Percentiles rank a stretch among this genome's conserved stretches.
These are phyloP conservation scores for Pipra filicauda DNA, from an alignment of 2,113 vertebrate species.

Conservation along the genomic window DNA sequence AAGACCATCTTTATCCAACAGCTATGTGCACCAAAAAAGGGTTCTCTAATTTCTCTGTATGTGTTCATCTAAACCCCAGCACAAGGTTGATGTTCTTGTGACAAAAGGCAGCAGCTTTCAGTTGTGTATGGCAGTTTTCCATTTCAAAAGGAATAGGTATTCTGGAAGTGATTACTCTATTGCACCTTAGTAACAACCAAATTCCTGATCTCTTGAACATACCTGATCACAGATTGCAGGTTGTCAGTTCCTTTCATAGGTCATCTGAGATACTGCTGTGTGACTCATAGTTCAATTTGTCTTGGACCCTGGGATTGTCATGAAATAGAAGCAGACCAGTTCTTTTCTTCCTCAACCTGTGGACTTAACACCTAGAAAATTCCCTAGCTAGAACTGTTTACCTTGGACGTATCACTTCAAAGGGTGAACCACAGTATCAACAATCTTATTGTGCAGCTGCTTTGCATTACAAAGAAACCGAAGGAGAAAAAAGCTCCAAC, in stretches of 20 bases:
- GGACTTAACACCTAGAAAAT: constrained; percentile 17
- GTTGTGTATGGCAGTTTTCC: background rate
- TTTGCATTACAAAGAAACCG: constrained; percentile 12
- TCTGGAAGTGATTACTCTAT: background rate
- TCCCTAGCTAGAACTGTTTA: background rate
- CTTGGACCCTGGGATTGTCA: background rate
- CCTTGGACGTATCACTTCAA: constrained; percentile 1
- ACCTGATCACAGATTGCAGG: background rate
- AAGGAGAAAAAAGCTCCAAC: background rate
- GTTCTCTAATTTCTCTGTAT: background rate
- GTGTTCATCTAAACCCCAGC: background rate
- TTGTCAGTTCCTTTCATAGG: background rate
- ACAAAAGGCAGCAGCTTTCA: background rate
- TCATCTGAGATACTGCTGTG: background rate
- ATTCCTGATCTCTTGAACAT: background rate
- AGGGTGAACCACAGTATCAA: constrained; percentile 22
- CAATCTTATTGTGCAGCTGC: constrained; percentile 1
- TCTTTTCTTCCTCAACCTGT: background rate
- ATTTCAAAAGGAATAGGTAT: background rate
- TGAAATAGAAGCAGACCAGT: background rate
- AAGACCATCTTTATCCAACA: background rate
- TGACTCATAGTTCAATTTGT: background rate
- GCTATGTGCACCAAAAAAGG: background rate
- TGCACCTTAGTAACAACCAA: background rate
- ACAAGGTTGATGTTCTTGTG: background rate